Evolutionary conservation across 1,140 invertebrate genomes (phyloP).

Genomic region (Stegodyphus dumicola): DNA sequence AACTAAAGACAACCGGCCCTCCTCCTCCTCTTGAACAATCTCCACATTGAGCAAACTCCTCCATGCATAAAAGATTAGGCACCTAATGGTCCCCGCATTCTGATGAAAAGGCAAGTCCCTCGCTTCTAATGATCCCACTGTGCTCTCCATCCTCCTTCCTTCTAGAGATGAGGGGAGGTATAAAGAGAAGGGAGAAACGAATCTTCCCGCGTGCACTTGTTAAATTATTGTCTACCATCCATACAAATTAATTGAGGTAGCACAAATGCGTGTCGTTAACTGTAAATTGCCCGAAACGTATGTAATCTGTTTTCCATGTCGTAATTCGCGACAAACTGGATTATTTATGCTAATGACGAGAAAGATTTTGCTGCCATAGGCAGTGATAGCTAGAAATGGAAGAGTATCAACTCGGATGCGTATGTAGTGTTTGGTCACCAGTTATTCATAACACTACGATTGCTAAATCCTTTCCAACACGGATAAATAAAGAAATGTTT

Average conservation of each 20-base stretch:
- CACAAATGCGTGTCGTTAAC: constrained; percentile 60
- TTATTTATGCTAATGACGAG: constrained; percentile 58
- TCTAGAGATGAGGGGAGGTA: constrained; percentile 7
- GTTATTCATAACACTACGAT: too few relatives aligned
- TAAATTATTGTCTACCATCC: constrained; percentile 57
- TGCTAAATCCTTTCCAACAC: too few relatives aligned
- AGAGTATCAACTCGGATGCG: too few relatives aligned
- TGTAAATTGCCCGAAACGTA: constrained; percentile 60
- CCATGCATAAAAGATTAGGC: constrained; percentile 61
- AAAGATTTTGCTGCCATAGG: constrained; percentile 19
- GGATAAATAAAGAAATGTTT: too few relatives aligned
- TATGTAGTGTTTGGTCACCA: too few relatives aligned
- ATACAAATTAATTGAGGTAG: constrained; percentile 60
- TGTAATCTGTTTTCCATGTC: constrained; percentile 60
- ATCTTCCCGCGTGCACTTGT: constrained; percentile 49
- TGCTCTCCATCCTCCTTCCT: constrained; percentile 53
- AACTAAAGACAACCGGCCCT: background rate
- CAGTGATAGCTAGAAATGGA: too few relatives aligned
- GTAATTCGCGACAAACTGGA: constrained; percentile 61
- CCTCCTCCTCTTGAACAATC: constrained; percentile 40
- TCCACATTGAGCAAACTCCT: constrained; percentile 45
- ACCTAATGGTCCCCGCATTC: constrained; percentile 56
- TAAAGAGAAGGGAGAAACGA: constrained; percentile 3
- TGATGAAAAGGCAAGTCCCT: constrained; percentile 55
- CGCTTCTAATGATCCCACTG: constrained; percentile 53